Base-by-base conservation (phyloP, 2,888 invertebrate species). In the Callyntrura sp. region DNA sequence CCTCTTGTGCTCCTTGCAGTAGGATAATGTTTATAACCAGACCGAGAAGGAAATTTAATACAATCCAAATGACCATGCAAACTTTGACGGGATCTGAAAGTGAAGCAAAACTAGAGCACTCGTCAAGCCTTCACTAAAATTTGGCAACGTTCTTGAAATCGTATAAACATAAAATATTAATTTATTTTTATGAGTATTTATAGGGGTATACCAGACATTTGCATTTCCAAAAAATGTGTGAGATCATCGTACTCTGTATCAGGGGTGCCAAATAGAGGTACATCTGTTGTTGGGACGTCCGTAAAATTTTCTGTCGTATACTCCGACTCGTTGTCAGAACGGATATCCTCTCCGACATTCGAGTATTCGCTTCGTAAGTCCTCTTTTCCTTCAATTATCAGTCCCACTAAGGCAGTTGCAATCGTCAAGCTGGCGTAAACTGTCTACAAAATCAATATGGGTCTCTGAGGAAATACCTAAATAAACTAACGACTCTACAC, bases 1-100 rank as follows among this genome's bases (percentile, higher is more conserved):
- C 91, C 90, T 91, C 90, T 82, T 91, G 91, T 55, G 91, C 89
- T 51, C 91, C 91, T 62, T 88, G 89, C 28, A 91, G 45, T 23
- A 91, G 62, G 28, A 91, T 81, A n/a, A 91, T 65, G 68, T 87
- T 91, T 73, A 89, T 78, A 5, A 90, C 70, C 5, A 90, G 45
- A 35, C 90, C 89, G 17, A 70, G 60, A 9, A 90, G 62, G 62
- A 89, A 89, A 28, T 90, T 89, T 28, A 91, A 11, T 43, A 91
- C 62, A 25, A 90, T 45, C 90, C 91, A 91, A 43, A 90, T 35
- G 17, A 89, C 51, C 12, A 91, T 79, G 23, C 86, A 90, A 1
- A 78, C 78, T 73, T 57, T 62, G 25, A 85, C 25, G 5, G 81
- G 70, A 82, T 82, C 91, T 91, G 51, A 5, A 81, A 86, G 65